These are phyloP conservation scores for Lophius piscatorius DNA, from an alignment of 2,113 vertebrate genomes.

Conservation along the genomic window DNA sequence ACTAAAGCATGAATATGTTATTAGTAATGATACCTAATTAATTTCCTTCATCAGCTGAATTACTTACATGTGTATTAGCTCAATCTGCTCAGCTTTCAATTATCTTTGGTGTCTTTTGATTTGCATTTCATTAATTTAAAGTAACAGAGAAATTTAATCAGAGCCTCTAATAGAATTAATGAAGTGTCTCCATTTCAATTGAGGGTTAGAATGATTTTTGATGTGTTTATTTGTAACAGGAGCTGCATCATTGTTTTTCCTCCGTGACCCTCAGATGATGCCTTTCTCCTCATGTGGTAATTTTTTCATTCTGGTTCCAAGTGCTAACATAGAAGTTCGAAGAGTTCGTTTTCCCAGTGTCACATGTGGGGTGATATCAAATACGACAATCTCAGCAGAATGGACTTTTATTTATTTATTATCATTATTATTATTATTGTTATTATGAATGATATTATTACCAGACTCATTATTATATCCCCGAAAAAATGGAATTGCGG, in stretches of 20 bases:
- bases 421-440: no score
- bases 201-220: slow-evolving; percentile 43
- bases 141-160: slow-evolving; percentile 70
- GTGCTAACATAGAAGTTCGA: no score
- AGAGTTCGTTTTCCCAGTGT: no score
- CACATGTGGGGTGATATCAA: no score
- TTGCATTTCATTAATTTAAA: slow-evolving; percentile 70
- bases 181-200: slow-evolving; percentile 66
- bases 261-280: slow-evolving; percentile 22
- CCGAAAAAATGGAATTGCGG: no score
- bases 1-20: slow-evolving; percentile 54
- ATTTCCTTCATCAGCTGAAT: slow-evolving; percentile 65
- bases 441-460: no score
- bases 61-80: slow-evolving; percentile 70
- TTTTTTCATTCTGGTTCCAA: no score
- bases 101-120: slow-evolving; percentile 68
- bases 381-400: no score
- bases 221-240: slow-evolving; percentile 62
- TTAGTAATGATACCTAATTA: slow-evolving; percentile 66
- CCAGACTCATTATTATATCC: no score
- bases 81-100: slow-evolving; percentile 70
- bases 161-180: slow-evolving; percentile 69
- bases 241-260: slow-evolving; percentile 3
- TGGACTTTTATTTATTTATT: no score
- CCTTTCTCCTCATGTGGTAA: not conserved